Evolutionary conservation across 2,888 invertebrate genomes (phyloP).

Genomic region (Patella caerulea): DNA sequence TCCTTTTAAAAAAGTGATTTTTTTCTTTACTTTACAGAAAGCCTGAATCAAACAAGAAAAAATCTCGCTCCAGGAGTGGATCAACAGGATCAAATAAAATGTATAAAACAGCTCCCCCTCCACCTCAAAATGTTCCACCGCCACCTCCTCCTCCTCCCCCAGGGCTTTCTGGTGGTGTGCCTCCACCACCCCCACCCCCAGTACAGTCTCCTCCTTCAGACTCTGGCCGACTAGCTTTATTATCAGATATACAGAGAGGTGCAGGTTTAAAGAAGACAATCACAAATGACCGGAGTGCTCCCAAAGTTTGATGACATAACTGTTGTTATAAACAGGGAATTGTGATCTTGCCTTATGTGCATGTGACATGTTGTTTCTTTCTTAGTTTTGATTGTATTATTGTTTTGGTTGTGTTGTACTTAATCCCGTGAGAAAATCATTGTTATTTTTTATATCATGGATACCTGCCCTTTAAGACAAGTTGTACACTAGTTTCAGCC

Average conservation of each 20-base stretch:
- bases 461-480: too few species aligned
- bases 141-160: conserved; percentile 35
- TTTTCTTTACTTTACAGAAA: conserved; percentile 24
- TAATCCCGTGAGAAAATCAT: too few species aligned
- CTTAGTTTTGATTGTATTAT: too few species aligned
- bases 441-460: too few species aligned
- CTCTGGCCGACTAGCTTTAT: conserved; percentile 46
- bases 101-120: not conserved
- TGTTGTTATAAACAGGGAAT: too few species aligned
- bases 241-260: conserved; percentile 53
- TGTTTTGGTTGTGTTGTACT: too few species aligned
- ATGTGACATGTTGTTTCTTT: too few species aligned
- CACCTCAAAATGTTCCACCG: conserved; percentile 18
- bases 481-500: too few species aligned
- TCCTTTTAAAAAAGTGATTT: not conserved
- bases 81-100: not conserved
- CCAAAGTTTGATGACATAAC: conserved; percentile 36
- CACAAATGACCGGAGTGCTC: conserved; percentile 58
- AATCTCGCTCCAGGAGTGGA: not conserved
- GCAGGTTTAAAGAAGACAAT: conserved; percentile 51
- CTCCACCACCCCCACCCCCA: conserved; percentile 23
- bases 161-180: conserved; percentile 31
- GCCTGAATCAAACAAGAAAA: not conserved
- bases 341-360: too few species aligned
- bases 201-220: conserved; percentile 22